Evolutionary conservation across 2,888 invertebrate genomes (phyloP).

Genomic region (Blastobasis adustella): DNA sequence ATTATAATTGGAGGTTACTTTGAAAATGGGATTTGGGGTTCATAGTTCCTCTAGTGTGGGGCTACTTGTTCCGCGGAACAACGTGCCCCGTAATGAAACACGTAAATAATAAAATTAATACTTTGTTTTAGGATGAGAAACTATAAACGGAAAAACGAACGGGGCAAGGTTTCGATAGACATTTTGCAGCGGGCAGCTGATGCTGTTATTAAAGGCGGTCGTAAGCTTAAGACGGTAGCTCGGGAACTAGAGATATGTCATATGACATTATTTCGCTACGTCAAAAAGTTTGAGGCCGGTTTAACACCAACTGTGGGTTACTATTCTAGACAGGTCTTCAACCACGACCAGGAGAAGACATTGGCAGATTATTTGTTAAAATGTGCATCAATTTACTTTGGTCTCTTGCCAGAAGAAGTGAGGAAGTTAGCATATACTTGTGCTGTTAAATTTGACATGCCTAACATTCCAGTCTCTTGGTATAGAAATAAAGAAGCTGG

Average conservation of each 20-base stretch:
- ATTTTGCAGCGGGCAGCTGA: neutral
- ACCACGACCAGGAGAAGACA: constrained; percentile 4
- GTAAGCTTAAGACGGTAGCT: constrained; percentile 14
- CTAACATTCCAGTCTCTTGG: neutral
- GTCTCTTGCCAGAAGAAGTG: constrained; percentile 12
- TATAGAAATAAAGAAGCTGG: constrained; percentile 9
- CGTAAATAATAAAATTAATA: neutral
- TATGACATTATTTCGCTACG: constrained; percentile 10
- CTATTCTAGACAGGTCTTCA: constrained; percentile 5
- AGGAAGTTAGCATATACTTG: constrained; percentile 13
- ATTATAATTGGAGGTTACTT: neutral
- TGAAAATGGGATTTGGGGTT: constrained; percentile 5
- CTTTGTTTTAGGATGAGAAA: neutral
- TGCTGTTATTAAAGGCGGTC: neutral
- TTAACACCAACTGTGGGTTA: constrained; percentile 7
- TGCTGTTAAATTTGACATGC: constrained; percentile 9
- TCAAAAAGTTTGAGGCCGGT: constrained; percentile 6
- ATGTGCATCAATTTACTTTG: constrained; percentile 13
- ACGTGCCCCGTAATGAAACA: neutral
- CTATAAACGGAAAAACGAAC: neutral
- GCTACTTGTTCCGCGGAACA: constrained; percentile 6
- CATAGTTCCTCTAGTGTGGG: constrained; percentile 3
- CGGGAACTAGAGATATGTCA: constrained; percentile 13
- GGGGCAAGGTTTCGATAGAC: neutral
- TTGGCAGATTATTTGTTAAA: constrained; percentile 8